Evolutionary conservation across 2,797 vertebrate species (phyloP), one percentile per base, ranked within the genome.

Genomic region (Philypnodon macrostomus): DNA sequence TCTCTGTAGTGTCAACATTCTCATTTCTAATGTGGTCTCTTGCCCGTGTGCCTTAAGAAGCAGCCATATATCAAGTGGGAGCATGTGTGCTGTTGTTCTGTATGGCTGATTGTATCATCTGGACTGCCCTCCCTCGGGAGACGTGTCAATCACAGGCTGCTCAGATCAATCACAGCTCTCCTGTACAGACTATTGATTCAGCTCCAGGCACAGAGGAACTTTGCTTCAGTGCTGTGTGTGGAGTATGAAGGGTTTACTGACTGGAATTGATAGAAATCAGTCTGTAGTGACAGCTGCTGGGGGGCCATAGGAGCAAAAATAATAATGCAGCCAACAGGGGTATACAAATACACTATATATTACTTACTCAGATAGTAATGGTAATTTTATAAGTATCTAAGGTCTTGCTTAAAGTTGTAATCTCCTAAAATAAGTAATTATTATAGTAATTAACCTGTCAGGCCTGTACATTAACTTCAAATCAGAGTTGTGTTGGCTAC

Each of bases 201-300:
- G 61, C 68, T 66, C 49, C 18, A 13, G 62, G 77, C 74, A 68
- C 75, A 38, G 47, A 73, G 63, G 58, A 66, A 58, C 67, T 32
- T n/a, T 51, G 66, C 57, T 51, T 70, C 67, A 50, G 45, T 69
- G 65, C 67, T 51, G 52, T 49, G 51, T 42, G 54, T 41, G 46
- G 72, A 70, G 56, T 48, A 59, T 61, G 29, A 54, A 57, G 60
- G 67, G 67, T 55, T 53, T 55, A 77, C 71, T 75, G 70, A 89
- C 84, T 81, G 81, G 65, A 82, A 86, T 81, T 86, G 86, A 84
- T 74, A 80, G 63, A 78, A 85, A 88, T 86, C 80, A 66, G 68
- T 86, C 73, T 68, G 63, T 53, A 55, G 45, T 78, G 83, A 81
- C 79, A 66, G 52, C 52, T 53, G 52, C 54, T 42, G 61, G 50